Conservation (phyloP, 2,888 invertebrate species). For the Tethea ocularis region DNA sequence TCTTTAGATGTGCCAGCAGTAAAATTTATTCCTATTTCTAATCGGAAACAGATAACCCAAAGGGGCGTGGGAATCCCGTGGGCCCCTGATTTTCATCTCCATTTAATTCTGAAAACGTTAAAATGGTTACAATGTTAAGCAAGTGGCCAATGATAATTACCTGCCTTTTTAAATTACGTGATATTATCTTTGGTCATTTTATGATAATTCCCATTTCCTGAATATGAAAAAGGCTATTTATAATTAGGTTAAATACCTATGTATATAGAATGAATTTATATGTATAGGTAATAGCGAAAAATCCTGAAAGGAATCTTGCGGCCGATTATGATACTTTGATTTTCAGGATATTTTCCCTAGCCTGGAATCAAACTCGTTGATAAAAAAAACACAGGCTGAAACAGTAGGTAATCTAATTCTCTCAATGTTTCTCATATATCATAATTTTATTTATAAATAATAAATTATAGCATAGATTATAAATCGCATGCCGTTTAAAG, state of each 20-base stretch:
- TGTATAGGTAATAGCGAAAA: too few species aligned
- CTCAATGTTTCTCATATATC: too few species aligned
- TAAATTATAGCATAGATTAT: slow-evolving; percentile 6
- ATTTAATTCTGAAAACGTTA: slow-evolving; percentile 41
- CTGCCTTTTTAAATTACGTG: neutral
- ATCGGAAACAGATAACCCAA: slow-evolving; percentile 69
- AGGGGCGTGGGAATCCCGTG: slow-evolving; percentile 49
- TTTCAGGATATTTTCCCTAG: too few species aligned
- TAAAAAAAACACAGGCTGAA: too few species aligned
- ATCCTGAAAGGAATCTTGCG: too few species aligned
- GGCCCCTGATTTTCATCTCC: slow-evolving; percentile 46
- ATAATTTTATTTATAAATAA: neutral
- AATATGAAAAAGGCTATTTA: neutral
- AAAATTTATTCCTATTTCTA: slow-evolving; percentile 71
- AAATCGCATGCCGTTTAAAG: slow-evolving; percentile 44
- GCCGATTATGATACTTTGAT: too few species aligned
- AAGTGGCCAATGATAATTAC: slow-evolving; percentile 4
- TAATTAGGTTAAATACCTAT: neutral
- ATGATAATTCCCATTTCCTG: neutral
- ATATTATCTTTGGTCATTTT: neutral
- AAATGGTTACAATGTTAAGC: slow-evolving; percentile 35
- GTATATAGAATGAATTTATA: too few species aligned
- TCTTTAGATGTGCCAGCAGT: slow-evolving; percentile 63
- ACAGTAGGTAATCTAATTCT: too few species aligned
- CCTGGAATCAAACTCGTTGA: too few species aligned